Conservation (phyloP, 2,888 invertebrate species). For the Psylliodes chrysocephalus region DNA sequence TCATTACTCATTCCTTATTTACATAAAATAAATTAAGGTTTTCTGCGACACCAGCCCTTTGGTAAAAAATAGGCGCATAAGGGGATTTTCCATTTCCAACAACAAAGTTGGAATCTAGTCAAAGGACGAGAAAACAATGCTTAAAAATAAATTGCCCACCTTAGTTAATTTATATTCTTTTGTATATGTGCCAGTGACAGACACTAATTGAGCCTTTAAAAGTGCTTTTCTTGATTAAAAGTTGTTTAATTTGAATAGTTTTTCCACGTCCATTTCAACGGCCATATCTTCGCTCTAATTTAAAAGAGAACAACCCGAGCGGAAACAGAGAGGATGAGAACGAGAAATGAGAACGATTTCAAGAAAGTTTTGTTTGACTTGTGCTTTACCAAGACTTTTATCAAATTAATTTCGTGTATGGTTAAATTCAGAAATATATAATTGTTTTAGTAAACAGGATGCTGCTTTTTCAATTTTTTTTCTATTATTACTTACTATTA, state of each 20-base stretch:
- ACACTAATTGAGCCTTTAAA: conserved; percentile 1
- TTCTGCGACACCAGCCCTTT: too few relatives aligned
- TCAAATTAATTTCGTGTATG: too few relatives aligned
- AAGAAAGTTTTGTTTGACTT: too few relatives aligned
- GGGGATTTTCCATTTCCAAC: neutral
- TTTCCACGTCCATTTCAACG: conserved; percentile 7
- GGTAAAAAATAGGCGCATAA: neutral
- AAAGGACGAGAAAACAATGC: neutral
- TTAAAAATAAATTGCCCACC: neutral
- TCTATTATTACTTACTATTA: too few relatives aligned
- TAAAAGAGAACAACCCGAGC: conserved; percentile 1
- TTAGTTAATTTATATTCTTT: conserved; percentile 1
- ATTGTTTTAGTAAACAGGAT: too few relatives aligned
- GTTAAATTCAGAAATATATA: too few relatives aligned
- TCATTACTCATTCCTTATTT: too few relatives aligned
- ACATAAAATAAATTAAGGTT: too few relatives aligned
- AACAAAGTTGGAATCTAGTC: neutral
- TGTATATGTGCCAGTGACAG: neutral
- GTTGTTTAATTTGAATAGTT: conserved; percentile 20
- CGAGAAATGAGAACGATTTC: neutral
- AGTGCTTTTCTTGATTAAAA: conserved; percentile 17
- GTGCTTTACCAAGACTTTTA: too few relatives aligned
- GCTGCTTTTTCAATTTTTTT: too few relatives aligned
- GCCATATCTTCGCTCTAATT: neutral
- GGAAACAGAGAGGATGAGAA: neutral